phyloP scores from a whole-genome alignment of 2,888 invertebrate species.

The Phania funesta region DNA sequence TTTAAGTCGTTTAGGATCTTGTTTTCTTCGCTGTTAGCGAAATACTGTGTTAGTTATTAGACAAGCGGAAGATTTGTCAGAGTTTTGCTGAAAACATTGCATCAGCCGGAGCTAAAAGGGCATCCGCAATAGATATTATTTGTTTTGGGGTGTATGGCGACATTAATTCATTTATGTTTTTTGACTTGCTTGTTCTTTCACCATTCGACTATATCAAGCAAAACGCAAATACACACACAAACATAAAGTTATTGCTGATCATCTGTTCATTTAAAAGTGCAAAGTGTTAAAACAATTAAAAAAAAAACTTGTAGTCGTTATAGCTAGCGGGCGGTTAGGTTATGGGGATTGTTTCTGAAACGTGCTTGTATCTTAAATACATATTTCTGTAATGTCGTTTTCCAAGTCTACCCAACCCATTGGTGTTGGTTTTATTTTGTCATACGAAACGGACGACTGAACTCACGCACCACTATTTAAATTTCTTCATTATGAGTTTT shows the following conservation, averaged over 20 bases:
- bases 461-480: slow-evolving; percentile 52
- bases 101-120: slow-evolving; percentile 29
- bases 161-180: slow-evolving; percentile 26
- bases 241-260: slow-evolving; percentile 52
- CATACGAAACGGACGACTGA: slow-evolving; percentile 56
- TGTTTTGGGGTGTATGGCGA: slow-evolving; percentile 44
- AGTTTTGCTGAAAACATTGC: not conserved
- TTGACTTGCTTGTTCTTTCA: not conserved
- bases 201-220: not conserved
- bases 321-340: slow-evolving; percentile 15
- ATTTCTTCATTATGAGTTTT: not conserved
- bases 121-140: slow-evolving; percentile 1
- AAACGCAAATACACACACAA: not conserved
- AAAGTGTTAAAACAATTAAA: slow-evolving; percentile 34
- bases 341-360: slow-evolving; percentile 42
- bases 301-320: slow-evolving; percentile 28
- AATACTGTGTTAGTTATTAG: not conserved
- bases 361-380: slow-evolving; percentile 35
- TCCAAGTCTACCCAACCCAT: slow-evolving; percentile 51
- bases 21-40: not conserved
- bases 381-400: slow-evolving; percentile 27
- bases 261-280: slow-evolving; percentile 49
- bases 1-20: not conserved
- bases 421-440: slow-evolving; percentile 16
- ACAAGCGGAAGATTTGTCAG: not conserved